These are phyloP conservation scores for Camptogramma bilineatum DNA, from an alignment of 2,888 invertebrate species.

Conservation along the genomic window DNA sequence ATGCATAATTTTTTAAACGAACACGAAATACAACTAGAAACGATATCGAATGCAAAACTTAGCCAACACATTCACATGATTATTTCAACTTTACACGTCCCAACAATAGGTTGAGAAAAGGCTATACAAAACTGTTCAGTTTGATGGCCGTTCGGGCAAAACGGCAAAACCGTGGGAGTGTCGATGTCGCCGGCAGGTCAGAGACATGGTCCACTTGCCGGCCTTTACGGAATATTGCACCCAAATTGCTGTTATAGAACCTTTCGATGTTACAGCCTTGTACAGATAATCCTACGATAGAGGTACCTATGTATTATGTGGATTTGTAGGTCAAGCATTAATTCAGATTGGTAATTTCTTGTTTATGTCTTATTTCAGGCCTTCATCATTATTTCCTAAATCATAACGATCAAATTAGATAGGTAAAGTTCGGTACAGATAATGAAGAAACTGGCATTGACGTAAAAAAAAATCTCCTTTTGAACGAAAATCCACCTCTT, in stretches of 20 bases:
- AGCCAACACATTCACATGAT: slow-evolving; percentile 15
- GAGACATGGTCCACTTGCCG: slow-evolving; percentile 52
- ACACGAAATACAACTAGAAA: background rate
- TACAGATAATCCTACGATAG: background rate
- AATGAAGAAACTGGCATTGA: no score
- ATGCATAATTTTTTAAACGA: background rate
- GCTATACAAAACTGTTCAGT: slow-evolving; percentile 24
- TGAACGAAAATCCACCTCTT: no score
- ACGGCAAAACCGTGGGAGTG: slow-evolving; percentile 65
- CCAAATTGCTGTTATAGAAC: slow-evolving; percentile 41
- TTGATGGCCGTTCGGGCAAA: slow-evolving; percentile 24
- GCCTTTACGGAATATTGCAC: slow-evolving; percentile 51
- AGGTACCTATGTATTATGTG: background rate
- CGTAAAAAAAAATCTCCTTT: no score
- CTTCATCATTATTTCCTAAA: no score
- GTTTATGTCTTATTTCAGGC: background rate
- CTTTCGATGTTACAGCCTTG: slow-evolving; percentile 13
- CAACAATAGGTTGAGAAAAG: slow-evolving; percentile 54
- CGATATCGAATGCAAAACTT: slow-evolving; percentile 52
- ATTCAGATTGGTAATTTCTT: background rate
- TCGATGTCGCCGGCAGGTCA: slow-evolving; percentile 60
- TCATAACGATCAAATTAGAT: no score
- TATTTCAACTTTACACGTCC: slow-evolving; percentile 29
- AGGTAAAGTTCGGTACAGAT: no score
- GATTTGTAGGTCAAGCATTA: background rate